A percentile compares a stretch with the other conserved stretches of the same genome.
phyloP scores from a whole-genome alignment of 1,140 invertebrate genomes.

The honey bee (Apis mellifera) region Amel_HAv3.1 CM009931.2:16538501-16539000 shows the following conservation, averaged over 20 bases:
- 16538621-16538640: not conserved
- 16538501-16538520: not conserved
- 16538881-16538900: conserved; percentile 15
- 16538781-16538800: too few species aligned
- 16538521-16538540: not conserved
- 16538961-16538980: conserved; percentile 28
- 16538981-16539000: conserved; percentile 22
- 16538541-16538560: not conserved
- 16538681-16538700: too few species aligned
- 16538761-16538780: too few species aligned
- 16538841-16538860: not conserved
- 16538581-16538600: not conserved
- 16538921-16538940: conserved; percentile 61
- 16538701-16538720: too few species aligned
- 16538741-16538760: too few species aligned
- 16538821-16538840: too few species aligned
- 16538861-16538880: not conserved
- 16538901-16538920: conserved; percentile 46
- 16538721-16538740: too few species aligned
- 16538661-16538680: not conserved
- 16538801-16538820: too few species aligned
- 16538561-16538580: too few species aligned
- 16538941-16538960: conserved; percentile 46
- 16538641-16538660: not conserved
- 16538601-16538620: not conserved